Evolutionary conservation across 2,888 invertebrate species (phyloP), one percentile per base, ranked within the genome.

Genomic region (Allolobophora icterica): DNA sequence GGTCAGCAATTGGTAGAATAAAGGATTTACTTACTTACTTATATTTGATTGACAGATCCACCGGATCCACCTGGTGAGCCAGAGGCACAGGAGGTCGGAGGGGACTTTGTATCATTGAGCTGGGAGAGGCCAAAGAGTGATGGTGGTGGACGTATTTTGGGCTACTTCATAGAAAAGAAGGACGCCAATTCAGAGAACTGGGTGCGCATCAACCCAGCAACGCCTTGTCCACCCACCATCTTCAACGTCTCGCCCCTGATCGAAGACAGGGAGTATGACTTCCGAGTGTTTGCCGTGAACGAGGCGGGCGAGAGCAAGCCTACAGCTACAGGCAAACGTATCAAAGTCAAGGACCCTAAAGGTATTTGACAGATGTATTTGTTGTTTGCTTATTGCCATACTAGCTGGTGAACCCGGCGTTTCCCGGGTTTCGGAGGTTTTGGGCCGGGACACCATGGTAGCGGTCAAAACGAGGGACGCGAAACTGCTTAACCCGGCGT

Each of bases 161-260:
- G 99, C n/a, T 99, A 99, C 96, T 98, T 98, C 98, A 97, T 99
- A 92, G 99, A 99, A 95, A 99, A 99, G 95, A 97, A 98, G 93
- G 99, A 99, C 96, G 93, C 94, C 38, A 98, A 98, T 52, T 97
- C 97, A 91, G 96, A 97, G 84, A 97, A 97, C 92, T 99, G 99
- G 99, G 98, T 98, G 94, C 97, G 98, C 89, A 98, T 98, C 87
- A 96, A 96, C 93, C 92, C 93, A 83, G 84, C 89, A 71, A n/a
- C 38, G 17, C 96, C 97, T 0, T 94, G 93, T 91, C 93, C 94
- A 58, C 96, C 98, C 1, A 98, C 97, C 93, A 98, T 98, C 96
- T 97, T 98, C 94, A 99, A 99, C 96, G 97, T 99, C 94, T 96
- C 97, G 92, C 98, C 99, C 96, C 96, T 99, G 83, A 98, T 99